These are phyloP conservation scores for Drosophila simulans DNA, from an alignment of 1,140 invertebrate genomes.

Conservation along the genomic window DNA sequence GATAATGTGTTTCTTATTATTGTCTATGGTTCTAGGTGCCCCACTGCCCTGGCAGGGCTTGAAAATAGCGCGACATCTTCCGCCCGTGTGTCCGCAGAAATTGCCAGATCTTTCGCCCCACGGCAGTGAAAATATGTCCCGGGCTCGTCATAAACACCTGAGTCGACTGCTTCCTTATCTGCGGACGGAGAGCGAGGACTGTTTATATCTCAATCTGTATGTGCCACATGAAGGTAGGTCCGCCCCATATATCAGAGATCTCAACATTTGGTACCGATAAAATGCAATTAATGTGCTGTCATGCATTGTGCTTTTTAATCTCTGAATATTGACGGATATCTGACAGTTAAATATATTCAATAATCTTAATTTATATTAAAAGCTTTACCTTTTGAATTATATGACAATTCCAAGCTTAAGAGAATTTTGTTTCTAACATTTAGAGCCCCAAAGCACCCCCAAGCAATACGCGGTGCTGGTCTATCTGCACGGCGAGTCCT, in stretches of 20 bases:
- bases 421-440: no score
- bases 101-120: conserved; percentile 86
- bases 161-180: conserved; percentile 89
- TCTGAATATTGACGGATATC: no score
- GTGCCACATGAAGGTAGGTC: conserved; percentile 90
- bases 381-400: no score
- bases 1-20: no score
- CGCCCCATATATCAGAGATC: background rate
- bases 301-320: background rate
- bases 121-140: conserved; percentile 83
- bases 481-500: conserved; percentile 96
- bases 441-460: conserved; percentile 21
- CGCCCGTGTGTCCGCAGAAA: conserved; percentile 94
- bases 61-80: conserved; percentile 89
- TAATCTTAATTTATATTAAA: no score
- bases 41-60: conserved; percentile 90
- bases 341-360: no score
- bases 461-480: conserved; percentile 91
- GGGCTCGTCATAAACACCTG: conserved; percentile 89
- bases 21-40: conserved; percentile 84
- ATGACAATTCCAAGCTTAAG: no score
- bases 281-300: background rate
- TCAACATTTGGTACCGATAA: background rate
- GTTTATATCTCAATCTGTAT: conserved; percentile 96
- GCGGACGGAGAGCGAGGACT: conserved; percentile 94